Evolutionary conservation across 1,140 invertebrate species (phyloP).

Genomic region (Caenorhabditis latens): DNA sequence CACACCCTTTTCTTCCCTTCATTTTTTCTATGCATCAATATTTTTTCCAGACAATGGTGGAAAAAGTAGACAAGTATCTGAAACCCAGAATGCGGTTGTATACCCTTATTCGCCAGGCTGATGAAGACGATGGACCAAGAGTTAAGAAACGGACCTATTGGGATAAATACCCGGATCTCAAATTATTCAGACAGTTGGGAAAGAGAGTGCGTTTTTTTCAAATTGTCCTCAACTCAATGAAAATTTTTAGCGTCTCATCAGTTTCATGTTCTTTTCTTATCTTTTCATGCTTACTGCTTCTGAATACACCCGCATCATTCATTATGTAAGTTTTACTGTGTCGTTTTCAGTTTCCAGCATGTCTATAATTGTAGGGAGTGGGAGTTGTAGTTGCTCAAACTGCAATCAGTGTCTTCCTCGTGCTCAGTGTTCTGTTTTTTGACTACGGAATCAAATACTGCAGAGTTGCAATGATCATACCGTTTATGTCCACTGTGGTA

Average conservation of each 20-base stretch:
- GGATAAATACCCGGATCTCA: background rate
- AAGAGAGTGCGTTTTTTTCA: background rate
- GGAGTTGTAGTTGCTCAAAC: background rate
- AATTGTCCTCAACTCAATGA: background rate
- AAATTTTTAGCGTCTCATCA: background rate
- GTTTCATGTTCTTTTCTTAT: conserved; percentile 19
- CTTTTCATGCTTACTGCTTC: background rate
- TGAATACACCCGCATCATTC: background rate
- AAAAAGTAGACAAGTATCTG: no score
- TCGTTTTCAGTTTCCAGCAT: background rate
- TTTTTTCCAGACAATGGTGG: no score
- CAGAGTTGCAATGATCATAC: background rate
- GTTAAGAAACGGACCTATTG: background rate
- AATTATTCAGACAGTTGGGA: background rate
- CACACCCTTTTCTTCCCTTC: no score
- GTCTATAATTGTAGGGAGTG: background rate
- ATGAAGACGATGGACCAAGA: background rate
- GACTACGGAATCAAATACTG: conserved; percentile 2
- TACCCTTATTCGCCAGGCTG: background rate
- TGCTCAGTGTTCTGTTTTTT: background rate
- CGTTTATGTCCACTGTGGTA: background rate
- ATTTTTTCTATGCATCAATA: no score
- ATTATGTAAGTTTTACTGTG: background rate
- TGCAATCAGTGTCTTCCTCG: background rate
- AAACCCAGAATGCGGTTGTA: no score